These are phyloP conservation scores for Lordiphosa collinella DNA, from an alignment of 1,140 invertebrate genomes.

Conservation along the genomic window DNA sequence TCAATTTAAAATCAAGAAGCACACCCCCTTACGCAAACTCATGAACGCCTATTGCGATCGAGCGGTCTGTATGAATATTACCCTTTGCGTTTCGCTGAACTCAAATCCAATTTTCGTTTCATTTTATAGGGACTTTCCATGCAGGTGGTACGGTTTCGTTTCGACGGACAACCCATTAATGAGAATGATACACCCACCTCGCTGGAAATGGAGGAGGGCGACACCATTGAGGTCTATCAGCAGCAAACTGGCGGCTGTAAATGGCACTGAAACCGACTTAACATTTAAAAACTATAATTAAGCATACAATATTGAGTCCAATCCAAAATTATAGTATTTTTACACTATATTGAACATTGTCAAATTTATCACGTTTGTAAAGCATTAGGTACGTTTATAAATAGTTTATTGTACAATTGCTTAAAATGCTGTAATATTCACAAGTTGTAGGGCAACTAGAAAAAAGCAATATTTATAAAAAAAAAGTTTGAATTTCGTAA, in stretches of 20 bases:
- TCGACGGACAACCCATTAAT: slow-evolving; percentile 95
- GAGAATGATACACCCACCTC: slow-evolving; percentile 93
- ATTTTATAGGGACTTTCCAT: slow-evolving; percentile 84
- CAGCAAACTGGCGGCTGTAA: slow-evolving; percentile 90
- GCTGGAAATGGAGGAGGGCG: slow-evolving; percentile 95
- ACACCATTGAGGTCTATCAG: slow-evolving; percentile 96
- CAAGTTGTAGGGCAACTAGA: too few relatives aligned
- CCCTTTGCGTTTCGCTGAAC: not conserved
- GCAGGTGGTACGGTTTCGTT: slow-evolving; percentile 93
- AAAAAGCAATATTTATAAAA: too few relatives aligned
- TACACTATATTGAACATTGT: too few relatives aligned
- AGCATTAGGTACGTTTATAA: too few relatives aligned
- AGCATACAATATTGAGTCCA: too few relatives aligned
- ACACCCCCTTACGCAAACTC: slow-evolving; percentile 93
- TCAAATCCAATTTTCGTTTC: not conserved
- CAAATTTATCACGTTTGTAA: too few relatives aligned
- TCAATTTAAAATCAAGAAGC: slow-evolving; percentile 97
- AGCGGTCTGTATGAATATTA: slow-evolving; percentile 79
- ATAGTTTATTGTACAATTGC: too few relatives aligned
- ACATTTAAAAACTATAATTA: too few relatives aligned
- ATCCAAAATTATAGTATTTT: too few relatives aligned
- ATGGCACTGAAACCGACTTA: too few relatives aligned
- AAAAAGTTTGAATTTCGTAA: too few relatives aligned
- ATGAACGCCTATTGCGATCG: slow-evolving; percentile 97
- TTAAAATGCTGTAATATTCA: too few relatives aligned